A percentile compares a stretch with the other conserved stretches of the same genome.
Evolutionary conservation across 2,888 invertebrate genomes (phyloP).

Genomic region (Lamellibrachia columna): DNA sequence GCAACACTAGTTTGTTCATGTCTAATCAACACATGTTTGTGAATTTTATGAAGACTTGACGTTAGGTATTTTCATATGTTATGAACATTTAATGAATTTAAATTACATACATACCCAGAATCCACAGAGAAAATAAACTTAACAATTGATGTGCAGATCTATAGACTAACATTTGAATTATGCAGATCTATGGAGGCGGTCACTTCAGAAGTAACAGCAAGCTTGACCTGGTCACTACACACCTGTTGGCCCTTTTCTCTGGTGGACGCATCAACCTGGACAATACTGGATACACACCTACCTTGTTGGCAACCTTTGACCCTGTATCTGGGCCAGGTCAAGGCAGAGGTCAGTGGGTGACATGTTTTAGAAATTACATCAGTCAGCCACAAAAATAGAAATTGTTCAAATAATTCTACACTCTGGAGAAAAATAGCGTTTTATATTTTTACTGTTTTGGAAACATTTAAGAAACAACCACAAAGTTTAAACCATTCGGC

Average conservation of each 20-base stretch:
- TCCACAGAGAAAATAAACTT: no score
- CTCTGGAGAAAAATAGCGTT: no score
- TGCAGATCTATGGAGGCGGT: constrained; percentile 53
- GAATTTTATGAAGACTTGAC: no score
- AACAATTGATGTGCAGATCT: not conserved
- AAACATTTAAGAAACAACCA: no score
- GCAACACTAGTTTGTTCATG: no score
- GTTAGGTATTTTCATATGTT: no score
- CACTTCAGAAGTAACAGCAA: constrained; percentile 43
- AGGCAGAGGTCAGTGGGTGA: not conserved
- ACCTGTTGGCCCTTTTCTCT: constrained; percentile 51
- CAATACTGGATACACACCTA: constrained; percentile 44
- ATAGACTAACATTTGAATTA: not conserved
- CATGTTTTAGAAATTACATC: not conserved
- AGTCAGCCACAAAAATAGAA: not conserved
- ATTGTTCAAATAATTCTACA: not conserved
- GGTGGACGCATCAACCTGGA: constrained; percentile 48
- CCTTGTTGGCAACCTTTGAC: constrained; percentile 27
- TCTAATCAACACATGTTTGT: no score
- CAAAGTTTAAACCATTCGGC: no score
- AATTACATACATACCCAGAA: no score
- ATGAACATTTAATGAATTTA: no score
- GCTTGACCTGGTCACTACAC: constrained; percentile 42
- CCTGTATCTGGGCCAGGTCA: constrained; percentile 30
- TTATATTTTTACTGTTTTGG: no score